Percentiles rank a stretch among this genome's conserved stretches.
Evolutionary conservation across 2,888 invertebrate genomes (phyloP).

Genomic region (Synergus gifuensis): DNA sequence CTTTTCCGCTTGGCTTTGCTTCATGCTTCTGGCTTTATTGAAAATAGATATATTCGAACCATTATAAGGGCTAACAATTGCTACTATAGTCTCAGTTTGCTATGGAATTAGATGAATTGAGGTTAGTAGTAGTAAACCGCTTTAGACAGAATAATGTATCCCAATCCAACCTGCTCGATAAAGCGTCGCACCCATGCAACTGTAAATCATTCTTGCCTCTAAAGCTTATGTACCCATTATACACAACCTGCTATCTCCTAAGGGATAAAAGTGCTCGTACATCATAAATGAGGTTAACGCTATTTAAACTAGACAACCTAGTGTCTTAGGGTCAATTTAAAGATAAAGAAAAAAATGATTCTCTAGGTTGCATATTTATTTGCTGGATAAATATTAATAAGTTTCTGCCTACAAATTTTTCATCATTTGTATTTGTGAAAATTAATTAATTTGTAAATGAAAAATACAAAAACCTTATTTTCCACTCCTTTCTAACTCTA

Average conservation of each 20-base stretch:
- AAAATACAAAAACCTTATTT: too few relatives aligned
- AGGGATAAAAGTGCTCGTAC: slow-evolving; percentile 7
- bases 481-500: too few relatives aligned
- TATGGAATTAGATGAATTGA: neutral
- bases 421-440: too few relatives aligned
- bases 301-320: neutral
- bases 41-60: neutral
- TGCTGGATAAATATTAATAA: neutral
- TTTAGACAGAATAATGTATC: neutral
- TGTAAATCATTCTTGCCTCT: slow-evolving; percentile 7
- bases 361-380: neutral
- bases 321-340: neutral
- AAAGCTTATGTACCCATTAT: neutral
- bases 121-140: slow-evolving; percentile 1
- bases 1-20: neutral
- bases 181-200: neutral
- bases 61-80: neutral
- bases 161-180: neutral
- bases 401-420: neutral
- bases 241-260: slow-evolving; percentile 7
- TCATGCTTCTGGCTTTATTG: neutral
- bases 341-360: neutral
- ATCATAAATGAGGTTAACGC: neutral
- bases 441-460: too few relatives aligned
- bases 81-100: slow-evolving; percentile 7